These are phyloP conservation scores for Globodera ellingtonae DNA, from an alignment of 1,140 invertebrate genomes.

Conservation along the genomic window DNA sequence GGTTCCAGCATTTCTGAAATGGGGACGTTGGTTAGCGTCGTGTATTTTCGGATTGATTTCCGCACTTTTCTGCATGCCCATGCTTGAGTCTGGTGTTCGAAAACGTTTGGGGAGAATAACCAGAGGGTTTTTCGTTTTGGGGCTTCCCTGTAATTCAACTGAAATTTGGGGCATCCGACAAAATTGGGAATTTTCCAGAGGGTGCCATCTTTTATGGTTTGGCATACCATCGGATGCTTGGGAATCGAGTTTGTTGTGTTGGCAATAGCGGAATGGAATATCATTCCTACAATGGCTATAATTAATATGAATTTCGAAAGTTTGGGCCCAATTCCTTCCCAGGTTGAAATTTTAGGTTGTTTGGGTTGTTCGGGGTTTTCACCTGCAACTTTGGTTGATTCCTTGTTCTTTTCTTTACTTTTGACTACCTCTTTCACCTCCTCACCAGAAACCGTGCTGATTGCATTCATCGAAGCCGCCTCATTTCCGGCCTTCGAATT, in stretches of 20 bases:
- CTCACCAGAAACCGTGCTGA: neutral
- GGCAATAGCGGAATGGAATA: neutral
- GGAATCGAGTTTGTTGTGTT: neutral
- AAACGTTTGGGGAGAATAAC: neutral
- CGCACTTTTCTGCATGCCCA: conserved; percentile 12
- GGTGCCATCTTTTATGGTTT: conserved; percentile 5
- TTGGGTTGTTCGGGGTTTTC: neutral
- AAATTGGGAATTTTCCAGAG: neutral
- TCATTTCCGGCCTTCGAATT: neutral
- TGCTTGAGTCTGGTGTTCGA: neutral
- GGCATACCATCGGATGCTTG: conserved; percentile 5
- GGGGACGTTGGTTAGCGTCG: neutral
- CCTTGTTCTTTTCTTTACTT: neutral
- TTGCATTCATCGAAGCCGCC: neutral
- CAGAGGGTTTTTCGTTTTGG: neutral
- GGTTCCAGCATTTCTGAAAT: neutral
- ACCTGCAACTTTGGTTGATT: neutral
- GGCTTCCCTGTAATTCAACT: neutral
- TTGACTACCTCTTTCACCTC: neutral
- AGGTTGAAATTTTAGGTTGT: neutral
- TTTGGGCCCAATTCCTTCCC: neutral
- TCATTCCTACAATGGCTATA: neutral
- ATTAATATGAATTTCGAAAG: neutral
- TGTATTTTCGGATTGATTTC: neutral
- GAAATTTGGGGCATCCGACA: neutral